Base-by-base conservation (phyloP, 2,797 vertebrate genomes). In the Lophotriccus pileatus region DNA sequence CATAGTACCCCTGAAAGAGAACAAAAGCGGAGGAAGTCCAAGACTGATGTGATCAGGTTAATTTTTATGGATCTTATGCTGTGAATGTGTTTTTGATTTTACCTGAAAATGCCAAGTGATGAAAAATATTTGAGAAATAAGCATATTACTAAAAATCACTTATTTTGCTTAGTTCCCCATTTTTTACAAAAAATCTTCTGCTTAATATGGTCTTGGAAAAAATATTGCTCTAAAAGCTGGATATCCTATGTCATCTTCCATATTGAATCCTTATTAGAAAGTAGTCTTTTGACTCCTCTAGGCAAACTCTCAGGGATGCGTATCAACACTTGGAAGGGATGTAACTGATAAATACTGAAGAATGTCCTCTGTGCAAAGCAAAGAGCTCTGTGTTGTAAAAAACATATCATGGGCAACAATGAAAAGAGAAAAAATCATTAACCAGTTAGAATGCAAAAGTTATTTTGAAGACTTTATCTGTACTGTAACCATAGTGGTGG, bases 1-100 rank as follows among this genome's bases (percentile, higher is more conserved):
- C 99, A 99, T 17, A 0, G 19, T 4, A 97, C 98, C 19, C 99
- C 99, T 3, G 98, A 98, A 21, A 96, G 98, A 66, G 99, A 99
- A 88, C 98, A 99, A 91, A 97, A 98, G 60, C 97, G 82, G 20
- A 98, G 99, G 41, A 96, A 64, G 32, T 99, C 99, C 9, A 94
- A 98, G 52, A 97, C 97, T 0, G 99, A 99, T 73, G 99, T 99
- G 93, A 99, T 99, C 98, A 99, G 99, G 99, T 99, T 36, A 74
- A 95, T 84, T 78, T 75, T 63, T 50, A 56, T 43, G 13, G 43
- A 43, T 53, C 19, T 67, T 79, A 28, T 30, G 37, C 11, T 70
- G 13, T 84, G 34, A 90, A 84, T 74, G 20, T 63, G 17, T 4
- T 69, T 85, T 84, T 90, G 13, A 73, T 47, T 84, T 91, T 22